A percentile compares a stretch with the other conserved stretches of the same genome.
These are phyloP conservation scores for Athalia cordata DNA, from an alignment of 2,888 invertebrate genomes.

Conservation along the genomic window DNA sequence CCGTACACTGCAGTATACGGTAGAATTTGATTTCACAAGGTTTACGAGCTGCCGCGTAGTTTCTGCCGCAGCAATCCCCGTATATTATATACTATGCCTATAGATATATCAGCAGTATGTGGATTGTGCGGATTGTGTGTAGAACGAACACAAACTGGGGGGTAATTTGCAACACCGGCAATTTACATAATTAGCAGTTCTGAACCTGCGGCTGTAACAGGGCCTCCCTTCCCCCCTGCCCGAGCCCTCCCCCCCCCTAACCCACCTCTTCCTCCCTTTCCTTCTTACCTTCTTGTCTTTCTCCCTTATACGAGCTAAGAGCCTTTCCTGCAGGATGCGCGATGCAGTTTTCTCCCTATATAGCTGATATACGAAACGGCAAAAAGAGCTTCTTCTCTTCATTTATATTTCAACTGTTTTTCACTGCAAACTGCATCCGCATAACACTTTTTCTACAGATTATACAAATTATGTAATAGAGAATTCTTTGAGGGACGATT, in stretches of 20 bases:
- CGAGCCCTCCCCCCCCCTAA: slow-evolving; percentile 42
- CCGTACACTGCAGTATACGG: no score
- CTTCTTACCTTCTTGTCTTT: slow-evolving; percentile 11
- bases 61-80: not conserved
- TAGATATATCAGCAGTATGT: slow-evolving; percentile 58
- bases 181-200: slow-evolving; percentile 74
- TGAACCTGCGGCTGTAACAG: slow-evolving; percentile 62
- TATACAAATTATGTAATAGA: no score
- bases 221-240: slow-evolving; percentile 33
- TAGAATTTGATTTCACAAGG: no score
- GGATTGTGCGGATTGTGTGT: slow-evolving; percentile 70
- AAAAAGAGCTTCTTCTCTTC: not conserved
- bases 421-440: not conserved
- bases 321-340: not conserved
- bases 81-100: not conserved
- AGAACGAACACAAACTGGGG: slow-evolving; percentile 73
- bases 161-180: slow-evolving; percentile 74
- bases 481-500: no score
- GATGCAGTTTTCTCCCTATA: not conserved
- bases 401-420: not conserved
- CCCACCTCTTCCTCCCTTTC: slow-evolving; percentile 24
- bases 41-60: not conserved
- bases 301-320: not conserved
- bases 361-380: not conserved
- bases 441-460: not conserved